Conservation (phyloP, 2,888 invertebrate species). For the Rutpela maculata region DNA sequence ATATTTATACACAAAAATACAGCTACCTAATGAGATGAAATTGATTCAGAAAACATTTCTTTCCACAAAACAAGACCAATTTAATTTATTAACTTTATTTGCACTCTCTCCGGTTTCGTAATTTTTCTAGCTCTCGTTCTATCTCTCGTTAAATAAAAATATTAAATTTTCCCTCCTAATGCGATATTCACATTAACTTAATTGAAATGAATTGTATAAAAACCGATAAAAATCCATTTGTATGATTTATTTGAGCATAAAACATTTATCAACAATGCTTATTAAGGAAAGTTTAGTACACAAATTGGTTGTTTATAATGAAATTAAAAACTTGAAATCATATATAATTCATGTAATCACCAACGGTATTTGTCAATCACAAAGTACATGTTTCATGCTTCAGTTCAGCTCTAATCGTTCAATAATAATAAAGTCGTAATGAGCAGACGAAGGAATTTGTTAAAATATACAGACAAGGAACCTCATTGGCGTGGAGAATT, state of each 20-base stretch:
- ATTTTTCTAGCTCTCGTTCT: conserved; percentile 2
- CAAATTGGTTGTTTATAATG: conserved; percentile 30
- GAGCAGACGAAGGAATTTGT: conserved; percentile 6
- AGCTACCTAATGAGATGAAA: neutral
- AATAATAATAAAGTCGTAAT: conserved; percentile 19
- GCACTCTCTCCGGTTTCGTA: conserved; percentile 3
- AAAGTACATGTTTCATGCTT: conserved; percentile 25
- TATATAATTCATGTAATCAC: conserved; percentile 21
- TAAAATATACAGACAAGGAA: neutral
- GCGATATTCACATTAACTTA: conserved; percentile 21
- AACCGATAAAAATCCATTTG: conserved; percentile 23
- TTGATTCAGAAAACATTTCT: conserved; percentile 1
- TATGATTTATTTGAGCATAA: conserved; percentile 25
- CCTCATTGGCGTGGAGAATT: neutral
- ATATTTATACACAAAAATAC: neutral
- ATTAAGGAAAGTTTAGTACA: conserved; percentile 23
- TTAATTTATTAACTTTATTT: conserved; percentile 7
- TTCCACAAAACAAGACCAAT: conserved; percentile 1
- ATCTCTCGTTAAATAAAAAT: conserved; percentile 1
- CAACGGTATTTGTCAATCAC: conserved; percentile 20
- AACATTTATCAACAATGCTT: conserved; percentile 21
- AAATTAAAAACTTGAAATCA: conserved; percentile 25
- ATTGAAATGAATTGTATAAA: conserved; percentile 23
- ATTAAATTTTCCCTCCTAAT: conserved; percentile 6
- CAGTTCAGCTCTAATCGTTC: conserved; percentile 1